These are phyloP conservation scores for Proterorhinus semilunaris DNA, from an alignment of 2,113 vertebrate genomes.

Conservation along the genomic window DNA sequence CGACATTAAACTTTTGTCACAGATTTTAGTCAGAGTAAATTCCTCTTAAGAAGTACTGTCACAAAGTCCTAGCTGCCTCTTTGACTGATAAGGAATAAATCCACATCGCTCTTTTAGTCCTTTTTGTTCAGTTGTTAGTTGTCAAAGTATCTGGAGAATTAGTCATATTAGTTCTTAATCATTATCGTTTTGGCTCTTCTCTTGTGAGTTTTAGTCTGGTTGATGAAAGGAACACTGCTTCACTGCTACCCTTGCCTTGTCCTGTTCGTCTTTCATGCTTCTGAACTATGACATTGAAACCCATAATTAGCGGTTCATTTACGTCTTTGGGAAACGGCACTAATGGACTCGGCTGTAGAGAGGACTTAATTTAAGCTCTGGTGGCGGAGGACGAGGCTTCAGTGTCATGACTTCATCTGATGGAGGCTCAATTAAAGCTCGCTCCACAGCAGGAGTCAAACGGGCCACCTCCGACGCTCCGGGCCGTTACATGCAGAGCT, in stretches of 20 bases:
- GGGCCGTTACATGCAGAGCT: not conserved
- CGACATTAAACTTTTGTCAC: too few species aligned
- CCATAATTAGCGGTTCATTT: slow-evolving; percentile 73
- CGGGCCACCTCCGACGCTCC: not conserved
- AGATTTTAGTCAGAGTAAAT: too few species aligned
- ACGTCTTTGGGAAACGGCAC: slow-evolving; percentile 58
- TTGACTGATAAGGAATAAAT: too few species aligned
- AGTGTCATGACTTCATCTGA: slow-evolving; percentile 61
- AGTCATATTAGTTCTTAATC: too few species aligned
- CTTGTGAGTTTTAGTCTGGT: too few species aligned
- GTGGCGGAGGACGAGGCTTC: slow-evolving; percentile 35
- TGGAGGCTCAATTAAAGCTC: slow-evolving; percentile 54
- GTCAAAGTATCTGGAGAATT: too few species aligned
- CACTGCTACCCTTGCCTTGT: not conserved
- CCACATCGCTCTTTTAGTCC: too few species aligned
- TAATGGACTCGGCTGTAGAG: slow-evolving; percentile 71
- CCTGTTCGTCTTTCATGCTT: slow-evolving; percentile 26
- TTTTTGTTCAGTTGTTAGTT: too few species aligned
- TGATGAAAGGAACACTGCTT: too few species aligned
- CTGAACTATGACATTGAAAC: slow-evolving; percentile 49
- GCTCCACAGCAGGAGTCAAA: slow-evolving; percentile 34
- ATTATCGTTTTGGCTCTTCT: too few species aligned
- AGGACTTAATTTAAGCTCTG: slow-evolving; percentile 58
- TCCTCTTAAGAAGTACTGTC: too few species aligned
- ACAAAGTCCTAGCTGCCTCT: too few species aligned